Conservation (phyloP, 1,140 invertebrate genomes). For the Calephelis nemesis region DNA sequence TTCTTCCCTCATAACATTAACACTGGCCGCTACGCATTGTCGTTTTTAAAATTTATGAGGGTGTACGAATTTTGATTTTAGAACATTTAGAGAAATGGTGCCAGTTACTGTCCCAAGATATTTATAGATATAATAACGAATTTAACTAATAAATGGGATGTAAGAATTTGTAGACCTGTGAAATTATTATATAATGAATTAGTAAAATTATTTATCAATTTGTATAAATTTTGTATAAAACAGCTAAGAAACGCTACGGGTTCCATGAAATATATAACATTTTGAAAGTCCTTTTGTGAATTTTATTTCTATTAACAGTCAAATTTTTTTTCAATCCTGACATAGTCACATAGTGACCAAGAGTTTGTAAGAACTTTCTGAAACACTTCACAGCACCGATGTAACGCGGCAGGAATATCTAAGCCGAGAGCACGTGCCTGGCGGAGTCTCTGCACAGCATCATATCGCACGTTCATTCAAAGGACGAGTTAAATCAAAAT, state of each 20-base stretch:
- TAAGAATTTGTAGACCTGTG: conserved; percentile 51
- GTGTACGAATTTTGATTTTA: conserved; percentile 31
- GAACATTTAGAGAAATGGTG: conserved; percentile 64
- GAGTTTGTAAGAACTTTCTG: too few species aligned
- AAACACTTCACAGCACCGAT: too few species aligned
- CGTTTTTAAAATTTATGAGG: conserved; percentile 3
- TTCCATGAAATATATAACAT: conserved; percentile 76
- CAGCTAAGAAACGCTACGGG: conserved; percentile 78
- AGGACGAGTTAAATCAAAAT: too few species aligned
- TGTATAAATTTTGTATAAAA: conserved; percentile 75
- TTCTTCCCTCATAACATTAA: conserved; percentile 48
- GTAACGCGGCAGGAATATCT: too few species aligned
- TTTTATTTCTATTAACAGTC: conserved; percentile 42
- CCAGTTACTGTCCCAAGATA: conserved; percentile 65
- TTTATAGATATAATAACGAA: conserved; percentile 49
- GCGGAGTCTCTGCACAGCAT: too few species aligned
- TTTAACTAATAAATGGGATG: conserved; percentile 51
- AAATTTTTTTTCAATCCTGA: not conserved
- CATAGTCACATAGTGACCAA: too few species aligned
- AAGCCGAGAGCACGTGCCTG: too few species aligned
- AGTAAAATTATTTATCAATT: conserved; percentile 61
- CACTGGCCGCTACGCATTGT: not conserved
- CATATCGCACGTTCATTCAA: too few species aligned
- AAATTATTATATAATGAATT: conserved; percentile 57
- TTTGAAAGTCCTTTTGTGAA: conserved; percentile 52